Conservation (phyloP, 2,113 vertebrate genomes). For the Columbina picui region DNA sequence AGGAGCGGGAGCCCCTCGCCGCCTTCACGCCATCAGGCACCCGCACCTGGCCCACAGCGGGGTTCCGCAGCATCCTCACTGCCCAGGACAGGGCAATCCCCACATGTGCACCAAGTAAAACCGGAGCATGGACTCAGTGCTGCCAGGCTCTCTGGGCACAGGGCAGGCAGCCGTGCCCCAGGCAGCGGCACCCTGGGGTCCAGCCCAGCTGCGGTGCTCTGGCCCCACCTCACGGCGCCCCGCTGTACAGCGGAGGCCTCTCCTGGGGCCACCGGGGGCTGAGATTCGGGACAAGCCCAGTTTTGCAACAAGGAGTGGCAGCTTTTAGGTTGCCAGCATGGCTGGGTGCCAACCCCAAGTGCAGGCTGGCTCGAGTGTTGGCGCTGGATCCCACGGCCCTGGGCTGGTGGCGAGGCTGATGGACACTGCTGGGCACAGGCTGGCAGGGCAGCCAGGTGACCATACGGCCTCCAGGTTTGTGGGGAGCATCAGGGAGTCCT, state of each 20-base stretch:
- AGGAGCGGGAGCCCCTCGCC: background rate
- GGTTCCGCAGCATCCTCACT: background rate
- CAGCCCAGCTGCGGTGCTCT: background rate
- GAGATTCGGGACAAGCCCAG: background rate
- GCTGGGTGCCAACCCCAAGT: rapidly evolving
- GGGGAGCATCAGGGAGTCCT: background rate
- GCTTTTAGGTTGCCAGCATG: rapidly evolving
- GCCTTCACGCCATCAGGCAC: background rate
- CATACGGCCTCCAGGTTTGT: rapidly evolving
- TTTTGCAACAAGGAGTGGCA: rapidly evolving
- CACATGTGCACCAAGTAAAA: rapidly evolving
- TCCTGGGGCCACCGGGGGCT: background rate
- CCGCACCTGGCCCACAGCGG: background rate
- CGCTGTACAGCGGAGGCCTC: slow-evolving; percentile 31
- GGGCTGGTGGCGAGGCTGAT: rapidly evolving
- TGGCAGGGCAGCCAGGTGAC: too few relatives aligned
- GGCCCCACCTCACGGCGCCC: slow-evolving; percentile 64
- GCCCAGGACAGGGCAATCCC: background rate
- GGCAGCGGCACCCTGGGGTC: background rate
- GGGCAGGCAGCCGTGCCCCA: background rate
- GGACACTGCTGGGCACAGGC: background rate
- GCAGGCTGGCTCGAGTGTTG: background rate
- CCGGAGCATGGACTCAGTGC: background rate
- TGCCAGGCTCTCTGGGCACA: background rate
- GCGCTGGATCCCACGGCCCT: background rate